Evolutionary conservation across 2,888 invertebrate species (phyloP).

Genomic region (Zelleria hepariella): DNA sequence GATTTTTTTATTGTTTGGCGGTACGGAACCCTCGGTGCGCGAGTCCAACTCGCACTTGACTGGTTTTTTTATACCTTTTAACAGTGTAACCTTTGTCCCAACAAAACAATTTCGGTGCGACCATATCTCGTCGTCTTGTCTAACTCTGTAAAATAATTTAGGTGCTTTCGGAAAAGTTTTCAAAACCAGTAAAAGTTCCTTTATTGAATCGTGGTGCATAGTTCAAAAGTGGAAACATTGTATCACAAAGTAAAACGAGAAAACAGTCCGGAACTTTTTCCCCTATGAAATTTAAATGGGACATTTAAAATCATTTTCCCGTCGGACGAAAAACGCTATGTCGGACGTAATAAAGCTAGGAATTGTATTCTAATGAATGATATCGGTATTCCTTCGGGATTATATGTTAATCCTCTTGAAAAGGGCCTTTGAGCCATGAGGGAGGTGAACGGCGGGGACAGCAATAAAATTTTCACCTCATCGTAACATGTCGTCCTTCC

Average conservation of each 20-base stretch:
- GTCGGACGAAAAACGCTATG: constrained; percentile 29
- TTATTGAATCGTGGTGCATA: neutral
- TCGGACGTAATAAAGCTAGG: constrained; percentile 53
- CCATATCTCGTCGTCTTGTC: too few relatives aligned
- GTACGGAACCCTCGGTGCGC: too few relatives aligned
- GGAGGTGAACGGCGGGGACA: constrained; percentile 25
- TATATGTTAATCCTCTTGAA: constrained; percentile 68
- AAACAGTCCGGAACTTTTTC: neutral
- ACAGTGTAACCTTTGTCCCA: neutral
- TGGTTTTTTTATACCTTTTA: neutral
- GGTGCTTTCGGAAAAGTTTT: neutral
- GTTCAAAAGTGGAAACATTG: neutral
- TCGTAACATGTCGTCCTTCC: constrained; percentile 40
- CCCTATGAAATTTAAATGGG: constrained; percentile 34
- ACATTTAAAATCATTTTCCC: constrained; percentile 42
- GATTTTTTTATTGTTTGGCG: too few relatives aligned
- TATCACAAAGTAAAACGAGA: neutral
- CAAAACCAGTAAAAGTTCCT: neutral
- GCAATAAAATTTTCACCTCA: constrained; percentile 65
- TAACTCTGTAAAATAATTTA: too few relatives aligned
- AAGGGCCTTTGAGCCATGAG: constrained; percentile 27
- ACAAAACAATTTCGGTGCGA: too few relatives aligned
- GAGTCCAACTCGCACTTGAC: too few relatives aligned
- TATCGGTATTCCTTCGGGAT: constrained; percentile 63
- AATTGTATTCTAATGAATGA: constrained; percentile 66